phyloP scores from a whole-genome alignment of 2,797 vertebrate species.

The Melanotaenia trifasciata region DNA sequence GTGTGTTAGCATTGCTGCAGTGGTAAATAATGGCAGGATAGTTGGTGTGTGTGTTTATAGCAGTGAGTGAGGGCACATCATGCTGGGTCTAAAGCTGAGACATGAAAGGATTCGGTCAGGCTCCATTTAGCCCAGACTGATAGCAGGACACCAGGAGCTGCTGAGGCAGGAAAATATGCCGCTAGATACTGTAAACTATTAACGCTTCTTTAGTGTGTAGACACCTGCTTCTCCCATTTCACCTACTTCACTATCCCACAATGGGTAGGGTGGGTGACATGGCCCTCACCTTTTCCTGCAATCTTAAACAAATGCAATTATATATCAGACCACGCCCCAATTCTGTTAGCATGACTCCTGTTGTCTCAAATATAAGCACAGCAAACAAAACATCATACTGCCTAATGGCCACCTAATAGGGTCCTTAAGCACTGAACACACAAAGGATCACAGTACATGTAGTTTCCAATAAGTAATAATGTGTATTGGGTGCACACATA shows the following conservation, averaged over 20 bases:
- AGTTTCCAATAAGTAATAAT: conserved; percentile 46
- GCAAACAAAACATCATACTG: conserved; percentile 53
- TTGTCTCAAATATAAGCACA: conserved; percentile 56
- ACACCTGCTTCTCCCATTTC: conserved; percentile 63
- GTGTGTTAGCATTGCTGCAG: conserved; percentile 28
- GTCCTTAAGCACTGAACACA: conserved; percentile 57
- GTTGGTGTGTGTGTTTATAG: conserved; percentile 73
- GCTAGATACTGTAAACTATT: conserved; percentile 69
- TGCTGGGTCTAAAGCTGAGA: conserved; percentile 78
- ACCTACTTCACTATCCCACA: conserved; percentile 56
- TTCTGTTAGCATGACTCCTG: conserved; percentile 62
- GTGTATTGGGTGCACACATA: conserved; percentile 23
- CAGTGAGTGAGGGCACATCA: conserved; percentile 75
- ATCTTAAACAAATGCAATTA: conserved; percentile 75
- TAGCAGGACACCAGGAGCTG: conserved; percentile 78
- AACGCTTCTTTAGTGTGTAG: conserved; percentile 45
- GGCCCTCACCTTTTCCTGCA: conserved; percentile 68
- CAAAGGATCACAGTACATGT: conserved; percentile 29
- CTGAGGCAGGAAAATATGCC: conserved; percentile 67
- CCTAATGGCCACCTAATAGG: conserved; percentile 73
- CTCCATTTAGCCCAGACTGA: conserved; percentile 85
- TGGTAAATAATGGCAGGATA: conserved; percentile 75
- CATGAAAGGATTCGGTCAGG: conserved; percentile 83
- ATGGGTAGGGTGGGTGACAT: conserved; percentile 47
- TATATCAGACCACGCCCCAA: conserved; percentile 55